Percentiles rank a stretch among this genome's conserved stretches.
phyloP scores from a whole-genome alignment of 1,140 invertebrate species.

The Brachionus rotundiformis region DNA sequence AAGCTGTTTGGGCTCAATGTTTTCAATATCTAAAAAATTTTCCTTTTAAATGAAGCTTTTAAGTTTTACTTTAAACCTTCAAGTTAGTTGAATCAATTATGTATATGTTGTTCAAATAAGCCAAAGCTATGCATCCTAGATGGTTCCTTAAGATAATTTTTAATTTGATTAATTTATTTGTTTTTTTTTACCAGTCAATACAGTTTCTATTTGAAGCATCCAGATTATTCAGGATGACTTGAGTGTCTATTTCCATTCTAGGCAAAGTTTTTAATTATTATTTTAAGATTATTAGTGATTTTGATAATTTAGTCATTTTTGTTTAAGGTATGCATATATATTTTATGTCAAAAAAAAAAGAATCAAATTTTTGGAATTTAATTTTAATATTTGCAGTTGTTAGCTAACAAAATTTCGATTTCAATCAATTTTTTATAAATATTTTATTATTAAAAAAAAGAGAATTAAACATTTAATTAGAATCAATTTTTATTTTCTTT shows the following conservation, averaged over 20 bases:
- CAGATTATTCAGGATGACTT: neutral
- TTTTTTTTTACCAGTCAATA: slow-evolving; percentile 40
- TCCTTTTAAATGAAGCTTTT: too few relatives aligned
- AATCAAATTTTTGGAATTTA: slow-evolving; percentile 1
- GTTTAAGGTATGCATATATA: neutral
- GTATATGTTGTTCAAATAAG: slow-evolving; percentile 1
- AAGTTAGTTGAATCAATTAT: neutral
- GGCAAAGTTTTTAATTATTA: neutral
- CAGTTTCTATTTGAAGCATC: neutral
- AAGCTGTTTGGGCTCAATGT: neutral
- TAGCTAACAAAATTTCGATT: neutral
- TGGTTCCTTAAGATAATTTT: slow-evolving; percentile 12
- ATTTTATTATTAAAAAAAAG: too few relatives aligned
- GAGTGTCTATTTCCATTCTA: slow-evolving; percentile 17
- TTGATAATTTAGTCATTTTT: neutral
- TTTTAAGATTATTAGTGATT: neutral
- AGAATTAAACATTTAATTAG: too few relatives aligned
- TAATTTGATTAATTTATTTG: neutral
- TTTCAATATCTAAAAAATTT: slow-evolving; percentile 19
- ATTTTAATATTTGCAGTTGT: neutral
- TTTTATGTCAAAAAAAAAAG: slow-evolving; percentile 17
- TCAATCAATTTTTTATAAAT: neutral
- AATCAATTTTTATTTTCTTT: too few relatives aligned
- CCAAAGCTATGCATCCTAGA: slow-evolving; percentile 36
- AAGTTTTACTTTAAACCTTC: too few relatives aligned